These are phyloP conservation scores for Tolypeutes matacus DNA, from an alignment of 2,797 vertebrate species.

Conservation along the genomic window DNA sequence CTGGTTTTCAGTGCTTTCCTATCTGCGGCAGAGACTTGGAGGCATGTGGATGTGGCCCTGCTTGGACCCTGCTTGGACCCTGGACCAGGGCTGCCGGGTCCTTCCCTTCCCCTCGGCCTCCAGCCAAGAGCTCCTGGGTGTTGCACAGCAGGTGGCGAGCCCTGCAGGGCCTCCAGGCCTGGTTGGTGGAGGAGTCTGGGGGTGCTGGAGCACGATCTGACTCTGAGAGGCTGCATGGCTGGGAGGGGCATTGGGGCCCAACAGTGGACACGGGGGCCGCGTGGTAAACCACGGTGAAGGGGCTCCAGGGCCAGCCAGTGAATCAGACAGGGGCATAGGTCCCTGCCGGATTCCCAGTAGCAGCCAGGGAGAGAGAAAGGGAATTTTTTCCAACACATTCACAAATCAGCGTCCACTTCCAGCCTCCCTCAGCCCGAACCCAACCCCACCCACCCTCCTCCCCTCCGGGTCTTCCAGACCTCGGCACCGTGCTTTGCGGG, in stretches of 20 bases:
- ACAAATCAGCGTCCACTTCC: background rate
- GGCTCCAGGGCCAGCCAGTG: background rate
- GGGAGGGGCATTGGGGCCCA: too few species aligned
- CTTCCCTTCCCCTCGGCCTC: background rate
- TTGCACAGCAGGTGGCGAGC: too few species aligned
- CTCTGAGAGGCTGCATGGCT: background rate
- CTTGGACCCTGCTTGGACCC: background rate
- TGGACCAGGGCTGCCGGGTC: background rate
- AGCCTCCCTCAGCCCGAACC: background rate
- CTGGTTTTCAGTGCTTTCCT: background rate
- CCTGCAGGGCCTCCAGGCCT: background rate
- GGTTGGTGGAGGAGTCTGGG: background rate
- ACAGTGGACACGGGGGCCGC: background rate
- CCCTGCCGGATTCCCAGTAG: background rate
- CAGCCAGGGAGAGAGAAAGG: background rate
- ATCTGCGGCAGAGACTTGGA: too few species aligned
- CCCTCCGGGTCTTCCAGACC: background rate
- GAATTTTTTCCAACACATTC: background rate
- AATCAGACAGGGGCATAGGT: background rate
- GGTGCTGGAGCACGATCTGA: background rate
- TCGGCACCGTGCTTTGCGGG: background rate
- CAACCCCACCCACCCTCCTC: fast-evolving
- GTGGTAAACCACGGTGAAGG: background rate
- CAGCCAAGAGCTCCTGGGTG: background rate
- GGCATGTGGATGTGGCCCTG: background rate